These are phyloP conservation scores for Caenorhabditis sp. DNA, from an alignment of 2,888 invertebrate species.

Conservation along the genomic window DNA sequence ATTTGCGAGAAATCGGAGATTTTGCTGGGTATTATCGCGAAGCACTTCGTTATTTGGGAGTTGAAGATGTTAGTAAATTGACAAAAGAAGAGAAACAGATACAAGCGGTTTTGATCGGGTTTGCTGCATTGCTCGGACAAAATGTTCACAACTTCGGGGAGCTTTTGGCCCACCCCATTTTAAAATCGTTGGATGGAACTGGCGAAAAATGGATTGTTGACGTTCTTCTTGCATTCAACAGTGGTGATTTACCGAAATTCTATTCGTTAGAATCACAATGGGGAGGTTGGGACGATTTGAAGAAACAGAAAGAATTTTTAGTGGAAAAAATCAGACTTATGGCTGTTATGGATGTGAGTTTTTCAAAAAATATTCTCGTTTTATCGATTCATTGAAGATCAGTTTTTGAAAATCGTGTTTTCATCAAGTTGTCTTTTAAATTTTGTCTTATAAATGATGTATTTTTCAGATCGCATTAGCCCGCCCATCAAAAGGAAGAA, in stretches of 20 bases:
- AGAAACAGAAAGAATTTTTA: constrained; percentile 58
- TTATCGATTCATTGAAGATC: no score
- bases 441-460: constrained; percentile 8
- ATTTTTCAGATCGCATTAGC: constrained; percentile 92
- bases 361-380: no score
- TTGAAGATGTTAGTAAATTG: constrained; percentile 62
- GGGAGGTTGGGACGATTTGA: constrained; percentile 73
- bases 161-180: constrained; percentile 90
- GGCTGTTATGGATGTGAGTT: constrained; percentile 86
- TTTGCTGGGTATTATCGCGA: constrained; percentile 94
- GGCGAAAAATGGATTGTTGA: constrained; percentile 85
- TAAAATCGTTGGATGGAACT: constrained; percentile 84
- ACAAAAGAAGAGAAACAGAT: constrained; percentile 54
- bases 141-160: constrained; percentile 97
- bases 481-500: constrained; percentile 85
- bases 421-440: no score
- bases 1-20: constrained; percentile 77
- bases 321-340: constrained; percentile 89
- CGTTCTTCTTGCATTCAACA: constrained; percentile 80
- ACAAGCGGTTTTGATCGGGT: constrained; percentile 84
- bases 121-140: constrained; percentile 92
- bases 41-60: constrained; percentile 82
- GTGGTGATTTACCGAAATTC: constrained; percentile 77
- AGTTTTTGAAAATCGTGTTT: no score
- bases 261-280: constrained; percentile 76